Conservation (phyloP, 2,888 invertebrate species). For the Dicyrtomina minuta region DNA sequence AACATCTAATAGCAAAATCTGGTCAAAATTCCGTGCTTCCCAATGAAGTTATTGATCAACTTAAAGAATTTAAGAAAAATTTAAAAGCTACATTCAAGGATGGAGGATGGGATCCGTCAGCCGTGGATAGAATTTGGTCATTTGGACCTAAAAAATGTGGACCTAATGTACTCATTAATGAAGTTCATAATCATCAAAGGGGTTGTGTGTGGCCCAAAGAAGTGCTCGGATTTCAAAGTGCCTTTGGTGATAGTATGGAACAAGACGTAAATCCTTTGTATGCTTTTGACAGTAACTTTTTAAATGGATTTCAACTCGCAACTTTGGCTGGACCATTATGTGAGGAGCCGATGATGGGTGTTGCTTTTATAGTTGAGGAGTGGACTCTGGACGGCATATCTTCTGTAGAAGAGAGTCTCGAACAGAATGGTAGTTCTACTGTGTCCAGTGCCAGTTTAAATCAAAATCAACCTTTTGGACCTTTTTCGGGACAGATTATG, state of each 20-base stretch:
- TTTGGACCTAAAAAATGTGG: constrained; percentile 88
- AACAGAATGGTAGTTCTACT: constrained; percentile 8
- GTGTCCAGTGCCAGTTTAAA: constrained; percentile 42
- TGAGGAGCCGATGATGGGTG: constrained; percentile 95
- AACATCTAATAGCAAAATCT: constrained; percentile 55
- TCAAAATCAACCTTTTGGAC: constrained; percentile 59
- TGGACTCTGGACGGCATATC: constrained; percentile 64
- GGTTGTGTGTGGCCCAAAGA: constrained; percentile 61
- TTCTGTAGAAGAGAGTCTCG: constrained; percentile 29
- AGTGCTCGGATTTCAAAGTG: neutral
- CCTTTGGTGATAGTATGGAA: constrained; percentile 12
- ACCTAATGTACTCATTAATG: constrained; percentile 84
- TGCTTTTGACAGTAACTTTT: constrained; percentile 67
- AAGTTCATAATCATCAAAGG: constrained; percentile 67
- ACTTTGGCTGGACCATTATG: constrained; percentile 89
- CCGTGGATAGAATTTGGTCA: constrained; percentile 77
- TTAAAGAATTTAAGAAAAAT: constrained; percentile 60
- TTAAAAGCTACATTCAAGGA: constrained; percentile 65
- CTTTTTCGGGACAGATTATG: constrained; percentile 79
- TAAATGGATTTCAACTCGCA: constrained; percentile 84
- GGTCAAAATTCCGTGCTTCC: constrained; percentile 44
- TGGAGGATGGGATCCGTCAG: constrained; percentile 61
- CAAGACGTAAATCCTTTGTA: constrained; percentile 44
- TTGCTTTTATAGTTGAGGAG: constrained; percentile 83
- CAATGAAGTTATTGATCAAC: constrained; percentile 55